phyloP scores from a whole-genome alignment of 2,888 invertebrate species.

The Timema cristinae region DNA sequence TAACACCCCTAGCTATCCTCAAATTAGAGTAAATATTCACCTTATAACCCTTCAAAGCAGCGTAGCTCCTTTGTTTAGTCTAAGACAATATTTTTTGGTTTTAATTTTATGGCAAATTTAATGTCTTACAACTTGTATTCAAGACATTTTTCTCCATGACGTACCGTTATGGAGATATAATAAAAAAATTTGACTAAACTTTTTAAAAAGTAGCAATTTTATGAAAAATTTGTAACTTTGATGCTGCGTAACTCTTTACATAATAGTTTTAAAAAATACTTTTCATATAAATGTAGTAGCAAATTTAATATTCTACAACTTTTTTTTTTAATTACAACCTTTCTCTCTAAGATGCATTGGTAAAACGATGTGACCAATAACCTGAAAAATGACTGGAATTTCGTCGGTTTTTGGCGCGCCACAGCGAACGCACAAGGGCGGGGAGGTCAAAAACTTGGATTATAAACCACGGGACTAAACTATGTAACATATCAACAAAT shows the following conservation, averaged over 20 bases:
- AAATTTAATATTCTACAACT: neutral
- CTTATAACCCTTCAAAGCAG: too few species aligned
- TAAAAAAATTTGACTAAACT: neutral
- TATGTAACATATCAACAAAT: too few species aligned
- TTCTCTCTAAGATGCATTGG: neutral
- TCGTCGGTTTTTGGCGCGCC: neutral
- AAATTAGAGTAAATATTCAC: too few species aligned
- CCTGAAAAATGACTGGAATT: neutral
- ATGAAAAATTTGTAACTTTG: neutral
- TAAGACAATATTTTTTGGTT: too few species aligned
- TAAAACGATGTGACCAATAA: neutral
- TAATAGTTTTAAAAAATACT: neutral
- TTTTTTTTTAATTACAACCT: neutral
- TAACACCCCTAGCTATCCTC: too few species aligned
- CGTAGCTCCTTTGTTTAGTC: too few species aligned
- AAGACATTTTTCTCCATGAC: too few species aligned
- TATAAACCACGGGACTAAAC: too few species aligned
- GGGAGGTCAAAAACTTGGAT: too few species aligned
- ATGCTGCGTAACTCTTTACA: neutral
- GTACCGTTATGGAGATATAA: neutral
- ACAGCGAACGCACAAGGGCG: too few species aligned
- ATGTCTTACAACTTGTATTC: too few species aligned
- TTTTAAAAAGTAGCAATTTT: neutral
- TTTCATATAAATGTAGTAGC: neutral
- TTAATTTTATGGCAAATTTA: too few species aligned